Evolutionary conservation across 2,888 invertebrate genomes (phyloP).

Genomic region (Hirudinaria manillensis): DNA sequence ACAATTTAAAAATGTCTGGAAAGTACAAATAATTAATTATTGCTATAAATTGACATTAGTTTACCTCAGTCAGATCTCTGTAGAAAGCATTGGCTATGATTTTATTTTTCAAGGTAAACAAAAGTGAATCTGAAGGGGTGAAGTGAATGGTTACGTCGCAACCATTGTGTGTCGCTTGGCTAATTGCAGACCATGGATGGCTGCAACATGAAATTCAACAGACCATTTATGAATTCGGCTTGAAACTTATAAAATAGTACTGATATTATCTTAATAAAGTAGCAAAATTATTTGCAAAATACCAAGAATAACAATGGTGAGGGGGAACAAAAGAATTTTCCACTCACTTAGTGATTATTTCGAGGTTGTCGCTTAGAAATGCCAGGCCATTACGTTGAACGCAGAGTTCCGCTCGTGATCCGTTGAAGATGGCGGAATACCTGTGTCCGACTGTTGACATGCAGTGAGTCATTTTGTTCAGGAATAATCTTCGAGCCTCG

Average conservation of each 20-base stretch:
- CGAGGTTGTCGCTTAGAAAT: conserved; percentile 1
- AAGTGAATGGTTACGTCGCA: conserved; percentile 8
- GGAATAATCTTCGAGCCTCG: background rate
- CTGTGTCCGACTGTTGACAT: conserved; percentile 12
- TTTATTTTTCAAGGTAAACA: conserved; percentile 9
- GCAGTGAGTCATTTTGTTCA: conserved; percentile 7
- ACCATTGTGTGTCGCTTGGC: conserved; percentile 8
- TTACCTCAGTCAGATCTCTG: conserved; percentile 21
- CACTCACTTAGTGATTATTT: background rate
- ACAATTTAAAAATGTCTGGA: too few relatives aligned
- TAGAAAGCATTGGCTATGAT: conserved; percentile 4
- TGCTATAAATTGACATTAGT: background rate
- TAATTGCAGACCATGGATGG: conserved; percentile 1
- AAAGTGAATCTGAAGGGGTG: background rate
- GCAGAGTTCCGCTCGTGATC: background rate
- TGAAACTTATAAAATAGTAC: background rate
- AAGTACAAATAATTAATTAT: background rate
- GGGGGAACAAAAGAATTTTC: background rate
- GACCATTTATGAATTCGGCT: background rate
- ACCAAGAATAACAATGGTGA: too few relatives aligned
- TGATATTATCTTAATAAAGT: background rate
- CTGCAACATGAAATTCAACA: background rate
- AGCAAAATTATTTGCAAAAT: too few relatives aligned
- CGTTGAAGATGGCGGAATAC: background rate
- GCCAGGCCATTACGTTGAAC: background rate